Evolutionary conservation across 2,888 invertebrate genomes (phyloP), one percentile per base, ranked within the genome.

Genomic region (Morpho deidamia): DNA sequence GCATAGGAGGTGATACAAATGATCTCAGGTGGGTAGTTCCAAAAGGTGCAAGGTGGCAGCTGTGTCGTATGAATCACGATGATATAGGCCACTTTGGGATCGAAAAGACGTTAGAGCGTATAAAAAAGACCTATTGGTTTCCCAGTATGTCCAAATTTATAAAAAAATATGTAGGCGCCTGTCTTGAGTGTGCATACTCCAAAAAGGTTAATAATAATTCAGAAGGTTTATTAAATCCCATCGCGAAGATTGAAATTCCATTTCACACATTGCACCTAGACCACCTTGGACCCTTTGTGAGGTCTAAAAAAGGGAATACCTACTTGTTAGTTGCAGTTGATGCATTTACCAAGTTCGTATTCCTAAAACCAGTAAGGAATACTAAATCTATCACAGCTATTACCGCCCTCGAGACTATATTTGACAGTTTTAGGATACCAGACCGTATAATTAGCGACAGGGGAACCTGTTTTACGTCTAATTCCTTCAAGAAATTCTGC

Each of bases 31-130:
- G 72, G 69, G 69, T 72, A 0, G 74, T 76, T 8, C 75, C 76
- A 2, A 59, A 59, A 5, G 58, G 55, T 0, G 65, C 66, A 0
- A 64, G 72, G 0, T 69, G 61, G 58, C 67, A 71, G 49, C 62
- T 77, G 23, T 67, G 71, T 33, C 64, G 65, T 23, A 46, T 57
- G 11, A 71, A 70, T 38, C 78, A 82, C 48, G 78, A 82, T 45
- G 74, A 78, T 10, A 51, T 68, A 7, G 77, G 77, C 8, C 78
- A 83, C 57, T 70, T 60, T 23, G 43, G 51, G 1, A 7, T 53
- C 0, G 60, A 60, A 1, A 62, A 61, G 38, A 61, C 60, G 0
- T 32, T 58, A 1, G 58, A 61, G 2, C 47, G 56, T 7, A 46
- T 61, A 5, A 55, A 41, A 7, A 44, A 11, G 11, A 43, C 1